Conservation (phyloP, 2,113 vertebrate genomes). For the Abramis brama region DNA sequence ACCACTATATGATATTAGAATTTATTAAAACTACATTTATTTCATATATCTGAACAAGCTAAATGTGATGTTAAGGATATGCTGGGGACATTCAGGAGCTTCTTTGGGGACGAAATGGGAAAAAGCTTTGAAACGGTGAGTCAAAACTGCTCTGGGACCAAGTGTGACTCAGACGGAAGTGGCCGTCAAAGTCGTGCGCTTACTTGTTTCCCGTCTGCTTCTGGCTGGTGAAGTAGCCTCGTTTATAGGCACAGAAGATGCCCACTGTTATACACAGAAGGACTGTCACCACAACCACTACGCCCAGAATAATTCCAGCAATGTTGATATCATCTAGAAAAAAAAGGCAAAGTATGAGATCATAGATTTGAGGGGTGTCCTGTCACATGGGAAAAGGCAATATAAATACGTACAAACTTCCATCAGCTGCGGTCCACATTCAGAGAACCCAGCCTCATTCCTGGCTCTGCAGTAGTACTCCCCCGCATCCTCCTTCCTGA, state of each 20-base stretch:
- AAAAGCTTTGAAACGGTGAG: conserved; percentile 18
- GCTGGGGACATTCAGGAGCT: not conserved
- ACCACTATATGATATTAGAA: not conserved
- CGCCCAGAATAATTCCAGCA: conserved; percentile 85
- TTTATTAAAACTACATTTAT: not conserved
- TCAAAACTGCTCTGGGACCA: conserved; percentile 36
- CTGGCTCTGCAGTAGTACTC: conserved; percentile 89
- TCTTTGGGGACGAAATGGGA: not conserved
- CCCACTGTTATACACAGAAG: conserved; percentile 86
- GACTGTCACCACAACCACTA: conserved; percentile 88
- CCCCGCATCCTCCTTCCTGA: conserved; percentile 89
- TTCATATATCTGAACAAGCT: not conserved
- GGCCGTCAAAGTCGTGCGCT: conserved; percentile 60
- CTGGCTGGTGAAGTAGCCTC: conserved; percentile 87
- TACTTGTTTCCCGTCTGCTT: conserved; percentile 89
- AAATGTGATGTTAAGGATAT: not conserved
- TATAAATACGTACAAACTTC: conserved; percentile 91
- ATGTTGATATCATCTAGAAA: conserved; percentile 90
- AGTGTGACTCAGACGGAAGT: conserved; percentile 15
- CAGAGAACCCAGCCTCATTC: conserved; percentile 86
- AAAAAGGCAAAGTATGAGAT: not conserved
- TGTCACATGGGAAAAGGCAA: not conserved
- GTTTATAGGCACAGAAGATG: conserved; percentile 93
- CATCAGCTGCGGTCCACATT: conserved; percentile 88
- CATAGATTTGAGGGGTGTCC: not conserved